Evolutionary conservation across 2,113 vertebrate species (phyloP).

Genomic region (Tringa solitaria): DNA sequence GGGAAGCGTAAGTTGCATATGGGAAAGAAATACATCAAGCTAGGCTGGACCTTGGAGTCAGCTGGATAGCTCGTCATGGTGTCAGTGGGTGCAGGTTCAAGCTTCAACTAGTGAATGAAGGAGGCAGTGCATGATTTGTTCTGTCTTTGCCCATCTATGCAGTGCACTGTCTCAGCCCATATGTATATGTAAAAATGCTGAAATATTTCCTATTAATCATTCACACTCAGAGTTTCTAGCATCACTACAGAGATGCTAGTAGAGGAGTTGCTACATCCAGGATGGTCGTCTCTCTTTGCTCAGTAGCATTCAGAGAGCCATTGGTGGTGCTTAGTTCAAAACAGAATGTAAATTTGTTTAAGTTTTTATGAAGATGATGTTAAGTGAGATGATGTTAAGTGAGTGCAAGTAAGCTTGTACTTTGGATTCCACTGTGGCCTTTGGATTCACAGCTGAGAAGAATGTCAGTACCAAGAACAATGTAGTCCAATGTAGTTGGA

Average conservation of each 20-base stretch:
- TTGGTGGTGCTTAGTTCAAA: neutral
- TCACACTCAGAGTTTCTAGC: neutral
- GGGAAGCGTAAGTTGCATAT: neutral
- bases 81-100: neutral
- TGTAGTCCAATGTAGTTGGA: neutral
- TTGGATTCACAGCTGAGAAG: neutral
- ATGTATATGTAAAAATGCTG: neutral
- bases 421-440: neutral
- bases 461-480: neutral
- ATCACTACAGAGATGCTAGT: neutral
- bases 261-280: neutral
- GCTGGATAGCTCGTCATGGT: neutral
- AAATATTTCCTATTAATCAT: neutral
- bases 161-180: neutral
- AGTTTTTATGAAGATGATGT: neutral
- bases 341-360: neutral
- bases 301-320: neutral
- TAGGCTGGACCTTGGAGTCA: neutral
- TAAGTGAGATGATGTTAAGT: no score
- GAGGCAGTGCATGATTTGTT: fast-evolving
- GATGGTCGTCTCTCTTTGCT: neutral
- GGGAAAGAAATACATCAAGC: neutral
- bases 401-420: neutral
- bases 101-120: neutral
- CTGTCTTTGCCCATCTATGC: neutral